Conservation (phyloP, 1,140 invertebrate species). For the Himalopsyche phryganea region DNA sequence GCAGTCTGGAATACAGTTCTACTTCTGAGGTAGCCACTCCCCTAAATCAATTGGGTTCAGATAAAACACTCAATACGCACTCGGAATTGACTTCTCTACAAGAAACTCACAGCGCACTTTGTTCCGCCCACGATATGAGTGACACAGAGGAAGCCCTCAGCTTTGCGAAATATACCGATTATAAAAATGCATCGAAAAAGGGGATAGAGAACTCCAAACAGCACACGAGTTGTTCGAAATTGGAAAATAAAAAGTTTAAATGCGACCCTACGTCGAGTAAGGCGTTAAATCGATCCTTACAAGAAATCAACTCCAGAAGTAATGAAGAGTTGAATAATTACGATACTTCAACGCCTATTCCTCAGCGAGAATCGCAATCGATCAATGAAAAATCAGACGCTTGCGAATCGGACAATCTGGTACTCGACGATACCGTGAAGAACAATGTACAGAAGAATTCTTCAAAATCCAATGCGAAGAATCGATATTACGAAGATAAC, state of each 20-base stretch:
- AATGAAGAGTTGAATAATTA: constrained; percentile 2
- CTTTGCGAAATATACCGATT: constrained; percentile 51
- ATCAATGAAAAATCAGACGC: constrained; percentile 21
- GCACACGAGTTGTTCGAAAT: constrained; percentile 30
- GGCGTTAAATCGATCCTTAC: constrained; percentile 27
- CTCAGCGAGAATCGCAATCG: constrained; percentile 6
- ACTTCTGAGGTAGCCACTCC: constrained; percentile 49
- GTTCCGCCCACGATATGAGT: constrained; percentile 48
- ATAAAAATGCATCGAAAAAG: constrained; percentile 11
- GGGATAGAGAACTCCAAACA: constrained; percentile 26
- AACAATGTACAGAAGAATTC: constrained; percentile 20
- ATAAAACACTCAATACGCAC: constrained; percentile 50
- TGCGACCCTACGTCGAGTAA: background rate
- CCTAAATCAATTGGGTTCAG: constrained; percentile 44
- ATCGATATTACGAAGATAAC: background rate
- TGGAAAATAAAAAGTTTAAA: constrained; percentile 17
- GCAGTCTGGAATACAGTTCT: constrained; percentile 50
- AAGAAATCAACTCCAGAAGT: constrained; percentile 38
- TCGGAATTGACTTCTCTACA: constrained; percentile 50
- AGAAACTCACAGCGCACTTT: constrained; percentile 50
- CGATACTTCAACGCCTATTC: background rate
- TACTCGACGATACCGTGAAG: constrained; percentile 27
- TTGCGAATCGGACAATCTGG: constrained; percentile 26
- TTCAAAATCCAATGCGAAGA: background rate
- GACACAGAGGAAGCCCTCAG: constrained; percentile 44